Base-by-base conservation (phyloP, 2,888 invertebrate species). In the Parnassius apollo region DNA sequence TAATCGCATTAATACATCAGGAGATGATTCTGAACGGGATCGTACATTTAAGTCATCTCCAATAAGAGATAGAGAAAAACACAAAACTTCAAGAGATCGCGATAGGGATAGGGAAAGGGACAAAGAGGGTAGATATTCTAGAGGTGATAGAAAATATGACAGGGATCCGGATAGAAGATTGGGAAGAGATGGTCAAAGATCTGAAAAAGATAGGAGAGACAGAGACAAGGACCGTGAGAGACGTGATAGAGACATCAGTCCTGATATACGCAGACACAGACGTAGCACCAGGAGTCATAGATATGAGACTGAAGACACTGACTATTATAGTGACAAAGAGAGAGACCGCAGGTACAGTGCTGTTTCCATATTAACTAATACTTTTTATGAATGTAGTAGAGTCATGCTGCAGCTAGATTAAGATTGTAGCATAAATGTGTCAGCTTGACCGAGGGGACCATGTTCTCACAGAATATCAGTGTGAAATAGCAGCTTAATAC, bases 301-400 rank as follows among this genome's bases (percentile, higher is more conserved):
- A 60, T 94, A 94, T 78, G 95, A 95, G 68, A 93, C 93, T 0
- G 95, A 95, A 63, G 95, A 94, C 72, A 93, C 94, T 2, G 94
- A 94, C 78, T 94, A 94, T 81, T 94, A 93, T 78, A 95, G 95
- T 73, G 95, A 95, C 78, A 91, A 93, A 65, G 94, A 94, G 68
- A 87, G 92, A 65, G 93, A 92, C 50, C 88, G 91, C 69, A 87
- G 93, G 92, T 91, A 57, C 35, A 35, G 35, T 35, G 35, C 35
- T 35, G 35, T 7, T 35, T 35, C 35, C 35, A 35, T 35, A 35
- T 35, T 35, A 35, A 35, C 25, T 7, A 35, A 35, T 35, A 7
- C 4, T 35, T 35, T 35, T 35, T 4, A 35, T 35, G 35, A 35
- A 35, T 7, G 35, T 35, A 7, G 35, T 25, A 35, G 35, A 7